Conservation (phyloP, 1,140 invertebrate species). For the Musca vetustissima region DNA sequence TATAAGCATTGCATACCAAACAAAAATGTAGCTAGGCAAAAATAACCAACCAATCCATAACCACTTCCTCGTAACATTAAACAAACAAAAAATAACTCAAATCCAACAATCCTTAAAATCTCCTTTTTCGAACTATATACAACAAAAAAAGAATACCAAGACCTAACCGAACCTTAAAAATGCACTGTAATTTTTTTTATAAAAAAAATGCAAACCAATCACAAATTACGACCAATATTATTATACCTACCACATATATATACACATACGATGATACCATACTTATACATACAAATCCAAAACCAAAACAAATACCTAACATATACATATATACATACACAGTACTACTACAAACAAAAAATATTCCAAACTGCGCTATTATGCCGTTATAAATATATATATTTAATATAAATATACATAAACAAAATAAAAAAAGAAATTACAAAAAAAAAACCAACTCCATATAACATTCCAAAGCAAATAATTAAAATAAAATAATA, state of each 20-base stretch:
- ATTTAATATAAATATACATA: too few relatives aligned
- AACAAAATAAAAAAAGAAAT: too few relatives aligned
- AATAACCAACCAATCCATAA: too few relatives aligned
- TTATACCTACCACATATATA: slow-evolving; percentile 19
- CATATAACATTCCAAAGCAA: too few relatives aligned
- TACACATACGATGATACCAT: too few relatives aligned
- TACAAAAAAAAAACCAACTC: too few relatives aligned
- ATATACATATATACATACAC: slow-evolving; percentile 18
- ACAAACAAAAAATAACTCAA: not conserved
- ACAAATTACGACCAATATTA: slow-evolving; percentile 22
- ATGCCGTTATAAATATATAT: slow-evolving; percentile 7
- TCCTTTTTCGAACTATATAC: not conserved
- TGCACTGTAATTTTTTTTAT: slow-evolving; percentile 2
- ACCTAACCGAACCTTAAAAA: not conserved
- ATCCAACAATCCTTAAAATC: not conserved
- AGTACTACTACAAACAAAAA: too few relatives aligned
- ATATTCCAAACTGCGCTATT: slow-evolving; percentile 5
- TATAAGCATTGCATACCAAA: too few relatives aligned
- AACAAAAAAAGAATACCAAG: not conserved
- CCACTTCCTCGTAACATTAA: not conserved
- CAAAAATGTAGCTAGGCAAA: too few relatives aligned
- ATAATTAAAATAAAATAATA: too few relatives aligned
- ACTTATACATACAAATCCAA: too few relatives aligned
- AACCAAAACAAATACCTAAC: slow-evolving; percentile 6
- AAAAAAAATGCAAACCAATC: not conserved